Conservation (phyloP, 1,140 invertebrate species). For the Lithobius niger region DNA sequence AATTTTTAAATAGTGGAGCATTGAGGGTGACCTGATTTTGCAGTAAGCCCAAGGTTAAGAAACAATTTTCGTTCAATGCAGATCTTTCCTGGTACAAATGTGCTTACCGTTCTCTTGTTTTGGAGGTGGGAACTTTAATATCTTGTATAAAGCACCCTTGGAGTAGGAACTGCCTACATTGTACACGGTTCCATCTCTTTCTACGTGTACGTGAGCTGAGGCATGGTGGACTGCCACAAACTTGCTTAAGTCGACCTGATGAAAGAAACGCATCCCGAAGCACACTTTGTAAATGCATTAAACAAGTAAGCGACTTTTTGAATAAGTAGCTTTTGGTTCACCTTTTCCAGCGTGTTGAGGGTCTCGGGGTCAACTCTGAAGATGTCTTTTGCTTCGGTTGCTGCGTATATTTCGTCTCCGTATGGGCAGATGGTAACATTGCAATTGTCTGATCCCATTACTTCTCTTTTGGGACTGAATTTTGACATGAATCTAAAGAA, state of each 20-base stretch:
- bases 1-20: too few relatives aligned
- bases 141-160: slow-evolving; percentile 48
- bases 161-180: slow-evolving; percentile 46
- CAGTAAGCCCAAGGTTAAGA: too few relatives aligned
- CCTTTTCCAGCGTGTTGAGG: slow-evolving; percentile 20
- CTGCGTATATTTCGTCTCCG: slow-evolving; percentile 24
- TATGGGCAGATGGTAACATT: slow-evolving; percentile 20
- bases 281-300: too few relatives aligned
- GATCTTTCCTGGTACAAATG: too few relatives aligned
- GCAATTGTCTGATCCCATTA: slow-evolving; percentile 45
- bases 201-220: slow-evolving; percentile 65
- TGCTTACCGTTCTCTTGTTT: slow-evolving; percentile 6
- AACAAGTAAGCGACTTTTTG: too few relatives aligned
- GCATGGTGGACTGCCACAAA: slow-evolving; percentile 55
- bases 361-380: slow-evolving; percentile 23
- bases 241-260: slow-evolving; percentile 50
- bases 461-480: too few relatives aligned
- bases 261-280: too few relatives aligned
- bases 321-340: slow-evolving; percentile 12
- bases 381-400: slow-evolving; percentile 23
- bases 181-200: slow-evolving; percentile 57
- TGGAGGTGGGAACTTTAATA: slow-evolving; percentile 49
- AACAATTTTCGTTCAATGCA: too few relatives aligned
- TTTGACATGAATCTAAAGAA: too few relatives aligned
- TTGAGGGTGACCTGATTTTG: too few relatives aligned